A percentile compares a stretch with the other conserved stretches of the same genome.
phyloP scores from a whole-genome alignment of 1,140 invertebrate species.

The Lasioglossum albipes region DNA sequence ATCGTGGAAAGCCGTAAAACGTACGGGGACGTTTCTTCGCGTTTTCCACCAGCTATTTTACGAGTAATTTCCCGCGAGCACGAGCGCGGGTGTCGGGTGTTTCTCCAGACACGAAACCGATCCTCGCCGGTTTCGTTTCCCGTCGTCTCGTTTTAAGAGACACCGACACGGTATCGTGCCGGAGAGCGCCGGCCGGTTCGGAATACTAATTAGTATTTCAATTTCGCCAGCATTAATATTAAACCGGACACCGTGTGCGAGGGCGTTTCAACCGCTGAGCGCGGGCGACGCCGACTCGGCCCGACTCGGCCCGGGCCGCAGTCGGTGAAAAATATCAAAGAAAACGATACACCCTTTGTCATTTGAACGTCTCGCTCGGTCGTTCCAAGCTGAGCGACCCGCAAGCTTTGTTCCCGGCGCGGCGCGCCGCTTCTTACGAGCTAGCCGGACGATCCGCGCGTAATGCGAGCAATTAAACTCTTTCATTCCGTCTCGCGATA shows the following conservation, averaged over 20 bases:
- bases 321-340: slow-evolving; percentile 3
- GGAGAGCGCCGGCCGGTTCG: background rate
- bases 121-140: background rate
- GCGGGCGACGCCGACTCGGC: too few relatives aligned
- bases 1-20: slow-evolving; percentile 45
- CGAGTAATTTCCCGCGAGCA: slow-evolving; percentile 57
- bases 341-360: background rate
- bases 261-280: too few relatives aligned
- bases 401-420: background rate
- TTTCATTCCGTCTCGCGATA: slow-evolving; percentile 5
- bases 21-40: slow-evolving; percentile 22
- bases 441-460: background rate
- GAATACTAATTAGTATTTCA: slow-evolving; percentile 52
- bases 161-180: background rate
- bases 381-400: background rate
- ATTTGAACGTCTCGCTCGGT: too few relatives aligned
- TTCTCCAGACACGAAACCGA: slow-evolving; percentile 40
- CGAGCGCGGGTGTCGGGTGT: slow-evolving; percentile 23
- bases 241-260: slow-evolving; percentile 2
- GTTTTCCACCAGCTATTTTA: slow-evolving; percentile 46
- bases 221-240: slow-evolving; percentile 46
- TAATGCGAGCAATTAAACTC: slow-evolving; percentile 31
- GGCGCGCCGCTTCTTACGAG: background rate
- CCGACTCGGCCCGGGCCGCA: too few relatives aligned
- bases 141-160: slow-evolving; percentile 39